Conservation (phyloP, 2,113 vertebrate species). For the Cynoglossus semilaevis region DNA sequence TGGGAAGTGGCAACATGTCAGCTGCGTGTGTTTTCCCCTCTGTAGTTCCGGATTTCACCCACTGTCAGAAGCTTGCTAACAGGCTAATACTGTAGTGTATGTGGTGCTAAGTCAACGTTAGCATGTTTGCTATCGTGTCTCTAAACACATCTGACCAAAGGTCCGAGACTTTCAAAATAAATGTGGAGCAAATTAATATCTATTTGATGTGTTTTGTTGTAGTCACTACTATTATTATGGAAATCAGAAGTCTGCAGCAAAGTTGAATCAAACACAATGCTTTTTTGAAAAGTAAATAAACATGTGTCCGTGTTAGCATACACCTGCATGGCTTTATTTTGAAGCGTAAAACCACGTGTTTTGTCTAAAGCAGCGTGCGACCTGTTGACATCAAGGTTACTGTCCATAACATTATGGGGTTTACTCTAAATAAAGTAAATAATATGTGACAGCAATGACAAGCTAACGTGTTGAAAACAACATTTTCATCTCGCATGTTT, state of each 20-base stretch:
- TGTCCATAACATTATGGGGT: too few relatives aligned
- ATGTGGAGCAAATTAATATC: rapidly evolving
- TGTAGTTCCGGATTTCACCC: neutral
- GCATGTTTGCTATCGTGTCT: constrained; percentile 50
- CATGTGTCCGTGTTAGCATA: neutral
- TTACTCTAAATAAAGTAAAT: too few relatives aligned
- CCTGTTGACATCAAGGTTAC: neutral
- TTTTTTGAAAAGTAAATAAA: too few relatives aligned
- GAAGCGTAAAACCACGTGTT: constrained; percentile 22
- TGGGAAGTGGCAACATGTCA: constrained; percentile 3
- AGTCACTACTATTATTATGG: neutral
- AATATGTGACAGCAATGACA: too few relatives aligned
- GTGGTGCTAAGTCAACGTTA: constrained; percentile 40
- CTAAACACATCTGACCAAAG: neutral
- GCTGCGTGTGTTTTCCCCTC: neutral
- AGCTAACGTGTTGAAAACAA: too few relatives aligned
- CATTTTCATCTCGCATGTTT: too few relatives aligned
- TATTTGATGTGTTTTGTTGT: neutral
- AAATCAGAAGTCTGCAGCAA: neutral
- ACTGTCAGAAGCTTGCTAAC: constrained; percentile 32
- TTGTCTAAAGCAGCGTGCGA: neutral
- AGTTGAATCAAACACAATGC: too few relatives aligned
- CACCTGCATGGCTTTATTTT: constrained; percentile 31
- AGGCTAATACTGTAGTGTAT: constrained; percentile 39
- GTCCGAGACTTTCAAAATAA: constrained; percentile 41